Evolutionary conservation across 2,888 invertebrate genomes (phyloP), one percentile per base, ranked within the genome.

Genomic region (Yponomeuta cagnagella): DNA sequence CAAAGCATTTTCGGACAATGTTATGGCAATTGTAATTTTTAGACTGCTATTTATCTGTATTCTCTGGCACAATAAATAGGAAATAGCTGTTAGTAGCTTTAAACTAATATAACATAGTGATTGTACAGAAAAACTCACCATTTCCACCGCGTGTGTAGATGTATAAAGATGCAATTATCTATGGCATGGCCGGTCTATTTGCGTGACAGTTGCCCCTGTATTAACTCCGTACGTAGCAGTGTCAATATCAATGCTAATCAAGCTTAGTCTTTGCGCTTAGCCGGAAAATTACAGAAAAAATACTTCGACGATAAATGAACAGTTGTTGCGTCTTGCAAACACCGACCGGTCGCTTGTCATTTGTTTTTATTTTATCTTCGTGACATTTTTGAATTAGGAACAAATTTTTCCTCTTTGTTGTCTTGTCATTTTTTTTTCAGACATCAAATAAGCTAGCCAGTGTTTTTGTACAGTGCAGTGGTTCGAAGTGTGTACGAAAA

Each of bases 211-310:
- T 58, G 52, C 52, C 52, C 23, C 5, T 5, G 23, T 64, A 64
- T 64, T 64, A 31, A 64, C 64, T 31, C n/a, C 64, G 23, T 64
- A 31, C 64, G 23, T 64, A 23, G 23, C 63, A 63, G 69, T 69
- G 69, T 69, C 69, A 69, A 70, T 65, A 70, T 43, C 70, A 65
- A 23, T 43, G 65, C 15, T 64, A 70, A 70, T 43, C 48, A 43
- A 31, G 33, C 48, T 33, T 65, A 43, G 65, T 43, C 58, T 64
- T 52, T 70, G 33, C 43, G 9, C 33, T 33, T 63, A 33, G 33
- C 65, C 48, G 48, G 70, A 70, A 70, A 65, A 48, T 43, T 64
- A 70, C 37, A 63, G 63, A 33, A 69, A 69, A 69, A 48, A 48
- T 30, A 33, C 65, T 5, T 2, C 12, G 65, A 65, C 10, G 23